Percentiles rank a stretch among this genome's conserved stretches.
Conservation (phyloP, 2,888 invertebrate genomes). For the Hirtodrosophila cameraria region DNA sequence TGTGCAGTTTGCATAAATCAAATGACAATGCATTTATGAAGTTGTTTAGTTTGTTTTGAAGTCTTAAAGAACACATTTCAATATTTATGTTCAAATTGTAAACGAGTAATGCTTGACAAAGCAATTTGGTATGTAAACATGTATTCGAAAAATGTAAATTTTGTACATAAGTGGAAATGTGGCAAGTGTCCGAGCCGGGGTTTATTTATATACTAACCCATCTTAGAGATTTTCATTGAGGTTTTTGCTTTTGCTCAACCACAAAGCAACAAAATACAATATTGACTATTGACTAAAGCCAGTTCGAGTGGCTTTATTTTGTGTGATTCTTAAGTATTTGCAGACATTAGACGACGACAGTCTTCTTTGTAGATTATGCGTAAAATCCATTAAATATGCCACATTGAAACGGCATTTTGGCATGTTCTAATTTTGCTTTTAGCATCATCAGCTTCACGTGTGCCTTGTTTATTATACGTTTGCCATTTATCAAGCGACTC, state of each 20-base stretch:
- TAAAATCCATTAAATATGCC: conserved; percentile 37
- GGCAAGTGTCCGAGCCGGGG: too few species aligned
- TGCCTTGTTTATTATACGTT: conserved; percentile 10
- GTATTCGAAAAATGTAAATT: too few species aligned
- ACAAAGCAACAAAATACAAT: not conserved
- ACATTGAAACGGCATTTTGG: conserved; percentile 27
- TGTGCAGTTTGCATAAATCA: conserved; percentile 1
- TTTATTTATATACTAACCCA: too few species aligned
- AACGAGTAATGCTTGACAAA: too few species aligned
- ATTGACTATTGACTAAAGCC: conserved; percentile 3
- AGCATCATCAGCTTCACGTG: conserved; percentile 31
- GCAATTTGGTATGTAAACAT: too few species aligned
- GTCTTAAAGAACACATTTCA: too few species aligned
- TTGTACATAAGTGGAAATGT: too few species aligned
- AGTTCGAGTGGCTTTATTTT: conserved; percentile 5
- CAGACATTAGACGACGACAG: conserved; percentile 13
- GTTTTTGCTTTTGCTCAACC: not conserved
- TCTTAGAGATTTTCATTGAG: conserved; percentile 7
- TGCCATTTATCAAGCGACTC: conserved; percentile 52
- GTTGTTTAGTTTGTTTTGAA: too few species aligned
- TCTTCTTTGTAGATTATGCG: conserved; percentile 26
- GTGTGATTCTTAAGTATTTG: conserved; percentile 7
- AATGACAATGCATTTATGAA: conserved; percentile 2
- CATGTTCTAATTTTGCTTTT: conserved; percentile 29
- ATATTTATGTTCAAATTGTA: too few species aligned